These are phyloP conservation scores for Porphyrio hochstetteri DNA, from an alignment of 2,113 vertebrate species.

Conservation along the genomic window DNA sequence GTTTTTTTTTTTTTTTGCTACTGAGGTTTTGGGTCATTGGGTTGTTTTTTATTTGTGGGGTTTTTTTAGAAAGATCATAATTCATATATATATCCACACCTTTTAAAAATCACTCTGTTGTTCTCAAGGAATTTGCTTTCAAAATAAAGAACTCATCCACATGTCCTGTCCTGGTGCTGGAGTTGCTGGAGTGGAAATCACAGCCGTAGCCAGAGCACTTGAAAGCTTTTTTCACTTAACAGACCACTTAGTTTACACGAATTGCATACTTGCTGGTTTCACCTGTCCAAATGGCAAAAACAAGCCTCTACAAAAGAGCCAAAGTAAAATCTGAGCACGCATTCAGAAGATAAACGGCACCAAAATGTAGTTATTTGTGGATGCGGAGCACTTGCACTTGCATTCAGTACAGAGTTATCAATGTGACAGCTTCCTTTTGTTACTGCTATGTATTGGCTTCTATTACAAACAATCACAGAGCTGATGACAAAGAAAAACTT, in stretches of 20 bases:
- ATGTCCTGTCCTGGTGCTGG: constrained; percentile 1
- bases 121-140: constrained; percentile 32
- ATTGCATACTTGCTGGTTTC: constrained; percentile 44
- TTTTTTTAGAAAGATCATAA: constrained; percentile 28
- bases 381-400: constrained; percentile 45
- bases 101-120: constrained; percentile 43
- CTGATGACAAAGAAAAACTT: constrained; percentile 59
- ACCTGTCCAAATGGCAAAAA: constrained; percentile 68
- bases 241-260: constrained; percentile 39
- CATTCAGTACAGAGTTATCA: constrained; percentile 38
- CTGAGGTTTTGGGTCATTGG: constrained; percentile 9
- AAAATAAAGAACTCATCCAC: constrained; percentile 43
- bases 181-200: constrained; percentile 6
- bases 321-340: constrained; percentile 4
- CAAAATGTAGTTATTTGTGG: constrained; percentile 40
- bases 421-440: constrained; percentile 70
- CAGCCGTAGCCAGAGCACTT: constrained; percentile 14
- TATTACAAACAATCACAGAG: constrained; percentile 38
- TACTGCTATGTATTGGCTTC: constrained; percentile 34
- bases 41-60: constrained; percentile 5
- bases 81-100: neutral
- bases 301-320: constrained; percentile 57
- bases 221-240: constrained; percentile 37
- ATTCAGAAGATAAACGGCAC: constrained; percentile 49
- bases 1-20: neutral